Conservation (phyloP, 2,888 invertebrate species). For the Tachina lurida region DNA sequence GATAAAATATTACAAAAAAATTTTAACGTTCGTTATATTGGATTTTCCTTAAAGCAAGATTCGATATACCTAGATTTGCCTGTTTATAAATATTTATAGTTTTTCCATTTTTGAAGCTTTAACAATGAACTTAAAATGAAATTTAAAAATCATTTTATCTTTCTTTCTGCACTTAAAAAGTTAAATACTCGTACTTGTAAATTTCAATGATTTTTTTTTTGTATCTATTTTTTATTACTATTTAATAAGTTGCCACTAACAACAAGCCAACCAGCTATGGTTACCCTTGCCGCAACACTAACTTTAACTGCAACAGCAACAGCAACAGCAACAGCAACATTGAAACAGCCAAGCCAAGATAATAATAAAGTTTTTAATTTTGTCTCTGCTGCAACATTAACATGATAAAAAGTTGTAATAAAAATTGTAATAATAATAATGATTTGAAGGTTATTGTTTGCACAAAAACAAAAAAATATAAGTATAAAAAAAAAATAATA, state of each 20-base stretch:
- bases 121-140: slow-evolving; percentile 60
- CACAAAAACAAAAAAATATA: slow-evolving; percentile 11
- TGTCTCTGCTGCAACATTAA: slow-evolving; percentile 35
- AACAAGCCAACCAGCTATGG: background rate
- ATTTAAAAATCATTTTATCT: slow-evolving; percentile 15
- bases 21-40: too few species aligned
- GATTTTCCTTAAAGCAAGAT: too few species aligned
- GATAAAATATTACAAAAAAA: too few species aligned
- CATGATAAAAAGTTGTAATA: slow-evolving; percentile 57
- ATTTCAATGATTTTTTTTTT: background rate
- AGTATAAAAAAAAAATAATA: background rate
- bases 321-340: too few species aligned
- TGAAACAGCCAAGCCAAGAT: slow-evolving; percentile 40
- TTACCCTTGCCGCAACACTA: background rate
- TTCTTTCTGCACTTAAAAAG: slow-evolving; percentile 19
- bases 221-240: slow-evolving; percentile 37
- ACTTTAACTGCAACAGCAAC: slow-evolving; percentile 13
- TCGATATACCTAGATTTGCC: too few species aligned
- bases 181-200: slow-evolving; percentile 43
- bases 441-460: slow-evolving; percentile 69
- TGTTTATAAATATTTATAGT: background rate
- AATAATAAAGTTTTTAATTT: slow-evolving; percentile 66
- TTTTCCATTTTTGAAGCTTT: background rate
- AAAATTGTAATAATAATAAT: slow-evolving; percentile 64
- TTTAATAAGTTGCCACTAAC: slow-evolving; percentile 28